Base-by-base conservation (phyloP, 1,140 invertebrate genomes). In the Drosophila funebris region DNA sequence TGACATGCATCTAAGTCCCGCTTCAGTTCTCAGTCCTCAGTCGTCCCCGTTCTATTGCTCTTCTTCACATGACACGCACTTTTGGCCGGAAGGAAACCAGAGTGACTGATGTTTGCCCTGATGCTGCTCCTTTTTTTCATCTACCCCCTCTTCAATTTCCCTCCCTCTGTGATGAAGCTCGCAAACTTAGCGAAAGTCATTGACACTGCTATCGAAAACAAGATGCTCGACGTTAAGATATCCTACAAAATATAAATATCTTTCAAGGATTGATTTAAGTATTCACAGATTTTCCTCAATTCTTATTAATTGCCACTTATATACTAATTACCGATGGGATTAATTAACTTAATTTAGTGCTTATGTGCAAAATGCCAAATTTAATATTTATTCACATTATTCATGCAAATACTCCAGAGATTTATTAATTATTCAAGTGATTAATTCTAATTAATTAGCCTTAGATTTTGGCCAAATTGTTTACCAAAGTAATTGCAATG, bases 1-100 rank as follows among this genome's bases (percentile, higher is more conserved):
- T 82, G 80, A 87, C 83, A 68, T 78, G 74, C 75, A 75, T 63
- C 82, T 82, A 53, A 68, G 66, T 54, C 63, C 37, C 33, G 50
- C 79, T 24, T 0, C 36, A 36, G 33, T 36, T 9, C n/a, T 36
- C 18, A 9, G 16, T 16, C 33, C n/a, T 39, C 57, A 14, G 31
- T 11, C 37, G 39, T 18, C 57, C 27, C 29, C 29, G 11, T 22
- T 14, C 8, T 16, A 13, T 39, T 31, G 6, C 48, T 53, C 31
- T 64, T 43, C 50, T 36, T 53, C 72, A 73, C 75, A 84, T 79
- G 63, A 76, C 66, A 83, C 79, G 75, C 75, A 83, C 72, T 72
- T 72, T 52, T 58, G 69, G 69, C 54, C 54, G 62, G 62, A 72
- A 72, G 63, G 69, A 71, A 39, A 13, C 22, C 63, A 58, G 33